Evolutionary conservation across 1,140 invertebrate species (phyloP).

Genomic region (Heliothis virescens): DNA sequence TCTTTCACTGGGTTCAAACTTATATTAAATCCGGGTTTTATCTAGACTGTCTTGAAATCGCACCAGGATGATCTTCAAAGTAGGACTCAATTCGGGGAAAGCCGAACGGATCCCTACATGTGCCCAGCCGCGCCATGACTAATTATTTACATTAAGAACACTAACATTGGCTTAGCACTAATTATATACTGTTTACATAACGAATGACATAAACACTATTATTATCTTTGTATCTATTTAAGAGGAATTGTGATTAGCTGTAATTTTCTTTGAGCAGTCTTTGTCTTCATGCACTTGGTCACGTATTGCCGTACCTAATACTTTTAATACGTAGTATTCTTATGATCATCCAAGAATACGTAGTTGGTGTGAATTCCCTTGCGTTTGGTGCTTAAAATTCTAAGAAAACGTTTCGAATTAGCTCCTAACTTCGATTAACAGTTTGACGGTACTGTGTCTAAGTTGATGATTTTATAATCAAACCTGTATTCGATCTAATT

Average conservation of each 20-base stretch:
- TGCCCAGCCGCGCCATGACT: not conserved
- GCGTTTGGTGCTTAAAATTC: no score
- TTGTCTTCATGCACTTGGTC: constrained; percentile 23
- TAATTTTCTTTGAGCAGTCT: constrained; percentile 3
- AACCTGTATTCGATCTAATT: not conserved
- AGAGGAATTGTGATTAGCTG: constrained; percentile 17
- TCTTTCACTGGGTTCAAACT: no score
- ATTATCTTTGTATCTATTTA: constrained; percentile 7
- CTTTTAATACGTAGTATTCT: not conserved
- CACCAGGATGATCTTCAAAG: no score
- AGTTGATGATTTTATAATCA: not conserved
- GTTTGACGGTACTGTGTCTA: not conserved
- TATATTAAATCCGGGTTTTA: no score
- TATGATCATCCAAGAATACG: not conserved
- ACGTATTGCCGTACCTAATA: not conserved
- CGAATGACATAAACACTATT: not conserved
- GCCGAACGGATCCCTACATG: no score
- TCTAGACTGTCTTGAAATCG: no score
- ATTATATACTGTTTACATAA: not conserved
- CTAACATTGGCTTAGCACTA: not conserved
- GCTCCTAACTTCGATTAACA: no score
- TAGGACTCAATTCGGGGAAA: no score
- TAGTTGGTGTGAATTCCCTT: not conserved
- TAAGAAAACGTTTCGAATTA: no score
- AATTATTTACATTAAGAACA: not conserved